phyloP scores from a whole-genome alignment of 2,113 vertebrate species.

The Cyprinus carpio region DNA sequence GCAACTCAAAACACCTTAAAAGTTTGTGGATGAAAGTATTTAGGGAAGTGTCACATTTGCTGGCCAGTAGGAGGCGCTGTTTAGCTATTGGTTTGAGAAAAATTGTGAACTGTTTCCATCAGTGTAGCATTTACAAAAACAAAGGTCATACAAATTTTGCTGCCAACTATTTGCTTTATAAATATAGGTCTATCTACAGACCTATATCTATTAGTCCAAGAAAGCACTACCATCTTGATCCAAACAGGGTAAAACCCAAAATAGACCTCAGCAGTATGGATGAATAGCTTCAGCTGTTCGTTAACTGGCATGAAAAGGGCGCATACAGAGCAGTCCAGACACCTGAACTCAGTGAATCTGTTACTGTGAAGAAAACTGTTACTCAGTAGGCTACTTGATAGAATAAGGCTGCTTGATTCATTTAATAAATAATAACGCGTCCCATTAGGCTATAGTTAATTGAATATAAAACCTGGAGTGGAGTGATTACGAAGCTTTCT shows the following conservation, averaged over 20 bases:
- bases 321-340: constrained; percentile 36
- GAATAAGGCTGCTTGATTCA: neutral
- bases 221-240: neutral
- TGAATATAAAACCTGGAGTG: too few species aligned
- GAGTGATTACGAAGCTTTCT: neutral
- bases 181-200: neutral
- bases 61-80: constrained; percentile 1
- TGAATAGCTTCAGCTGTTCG: constrained; percentile 52
- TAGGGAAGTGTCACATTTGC: neutral
- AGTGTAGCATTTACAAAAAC: neutral
- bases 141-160: neutral
- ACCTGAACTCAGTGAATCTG: constrained; percentile 30
- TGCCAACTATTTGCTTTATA: neutral
- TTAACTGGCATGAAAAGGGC: constrained; percentile 43
- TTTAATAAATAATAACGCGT: too few species aligned
- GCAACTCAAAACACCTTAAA: too few species aligned
- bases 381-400: neutral
- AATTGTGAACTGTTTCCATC: neutral
- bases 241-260: neutral
- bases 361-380: neutral
- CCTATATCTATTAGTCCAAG: neutral
- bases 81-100: neutral
- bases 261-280: neutral
- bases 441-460: too few species aligned
- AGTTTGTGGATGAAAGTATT: neutral